phyloP scores from a whole-genome alignment of 1,140 invertebrate species.

The Pogonognathellus flavescens region DNA sequence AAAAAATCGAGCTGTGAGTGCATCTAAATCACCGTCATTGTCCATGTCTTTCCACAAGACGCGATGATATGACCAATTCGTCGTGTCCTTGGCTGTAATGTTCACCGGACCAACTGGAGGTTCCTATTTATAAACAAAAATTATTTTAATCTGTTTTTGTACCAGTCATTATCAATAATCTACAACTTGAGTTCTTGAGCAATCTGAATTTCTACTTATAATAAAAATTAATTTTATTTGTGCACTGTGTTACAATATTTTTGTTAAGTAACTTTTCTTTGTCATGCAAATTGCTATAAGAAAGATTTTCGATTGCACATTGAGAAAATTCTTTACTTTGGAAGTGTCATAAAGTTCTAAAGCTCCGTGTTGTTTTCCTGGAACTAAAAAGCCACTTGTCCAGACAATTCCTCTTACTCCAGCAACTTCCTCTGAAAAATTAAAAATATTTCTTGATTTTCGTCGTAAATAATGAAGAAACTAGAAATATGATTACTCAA shows the following conservation, averaged over 20 bases:
- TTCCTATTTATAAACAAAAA: background rate
- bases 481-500: background rate
- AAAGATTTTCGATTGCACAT: too few relatives aligned
- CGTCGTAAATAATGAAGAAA: background rate
- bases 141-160: background rate
- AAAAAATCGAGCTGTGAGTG: conserved; percentile 70
- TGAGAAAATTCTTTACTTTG: too few relatives aligned
- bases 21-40: conserved; percentile 70
- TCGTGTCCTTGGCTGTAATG: conserved; percentile 52
- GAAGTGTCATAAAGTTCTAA: conserved; percentile 70
- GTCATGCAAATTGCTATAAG: too few relatives aligned
- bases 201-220: too few relatives aligned
- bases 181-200: too few relatives aligned
- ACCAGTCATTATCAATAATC: too few relatives aligned
- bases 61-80: conserved; percentile 71
- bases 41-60: conserved; percentile 72
- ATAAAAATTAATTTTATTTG: too few relatives aligned
- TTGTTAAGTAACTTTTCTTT: background rate
- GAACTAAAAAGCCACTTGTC: conserved; percentile 71
- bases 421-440: conserved; percentile 57
- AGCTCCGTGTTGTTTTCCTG: conserved; percentile 69
- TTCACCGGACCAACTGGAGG: conserved; percentile 9
- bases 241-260: too few relatives aligned
- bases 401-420: conserved; percentile 68
- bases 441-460: background rate